A percentile compares a stretch with the other conserved stretches of the same genome.
phyloP scores from a whole-genome alignment of 1,140 invertebrate genomes.

The Choristoneura fumiferana region DNA sequence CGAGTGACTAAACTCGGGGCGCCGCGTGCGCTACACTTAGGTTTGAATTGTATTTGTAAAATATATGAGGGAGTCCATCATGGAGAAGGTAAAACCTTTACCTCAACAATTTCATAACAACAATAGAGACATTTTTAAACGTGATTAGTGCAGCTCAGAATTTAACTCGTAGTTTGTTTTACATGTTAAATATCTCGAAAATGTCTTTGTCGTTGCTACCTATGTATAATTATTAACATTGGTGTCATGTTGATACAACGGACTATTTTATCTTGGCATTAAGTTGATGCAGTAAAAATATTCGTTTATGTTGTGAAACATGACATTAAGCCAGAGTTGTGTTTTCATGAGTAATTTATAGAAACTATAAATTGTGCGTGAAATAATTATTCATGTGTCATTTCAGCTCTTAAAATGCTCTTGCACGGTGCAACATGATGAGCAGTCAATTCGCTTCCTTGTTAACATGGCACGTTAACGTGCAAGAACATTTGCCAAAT shows the following conservation, averaged over 20 bases:
- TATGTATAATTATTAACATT: constrained; percentile 20
- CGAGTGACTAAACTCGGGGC: constrained; percentile 76
- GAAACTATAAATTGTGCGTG: constrained; percentile 51
- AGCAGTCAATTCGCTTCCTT: constrained; percentile 32
- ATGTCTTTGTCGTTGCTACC: constrained; percentile 51
- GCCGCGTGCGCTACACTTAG: constrained; percentile 75
- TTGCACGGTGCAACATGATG: constrained; percentile 34
- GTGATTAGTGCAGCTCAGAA: too few species aligned
- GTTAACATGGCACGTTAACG: too few species aligned
- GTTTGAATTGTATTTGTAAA: constrained; percentile 76
- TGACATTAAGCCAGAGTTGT: constrained; percentile 41
- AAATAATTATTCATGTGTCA: constrained; percentile 29
- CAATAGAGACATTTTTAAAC: constrained; percentile 54
- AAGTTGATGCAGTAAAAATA: background rate
- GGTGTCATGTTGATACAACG: constrained; percentile 46
- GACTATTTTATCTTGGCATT: constrained; percentile 18
- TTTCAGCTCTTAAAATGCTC: constrained; percentile 38
- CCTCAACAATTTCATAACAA: constrained; percentile 66
- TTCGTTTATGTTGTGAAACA: constrained; percentile 34
- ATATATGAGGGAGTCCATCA: constrained; percentile 71
- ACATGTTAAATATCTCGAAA: constrained; percentile 22
- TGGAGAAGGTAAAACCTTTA: constrained; percentile 70
- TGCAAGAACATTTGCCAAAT: constrained; percentile 46
- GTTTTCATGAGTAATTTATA: constrained; percentile 54
- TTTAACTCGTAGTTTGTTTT: too few species aligned